Conservation (phyloP, 2,888 invertebrate species). For the Leucophenga maculata region DNA sequence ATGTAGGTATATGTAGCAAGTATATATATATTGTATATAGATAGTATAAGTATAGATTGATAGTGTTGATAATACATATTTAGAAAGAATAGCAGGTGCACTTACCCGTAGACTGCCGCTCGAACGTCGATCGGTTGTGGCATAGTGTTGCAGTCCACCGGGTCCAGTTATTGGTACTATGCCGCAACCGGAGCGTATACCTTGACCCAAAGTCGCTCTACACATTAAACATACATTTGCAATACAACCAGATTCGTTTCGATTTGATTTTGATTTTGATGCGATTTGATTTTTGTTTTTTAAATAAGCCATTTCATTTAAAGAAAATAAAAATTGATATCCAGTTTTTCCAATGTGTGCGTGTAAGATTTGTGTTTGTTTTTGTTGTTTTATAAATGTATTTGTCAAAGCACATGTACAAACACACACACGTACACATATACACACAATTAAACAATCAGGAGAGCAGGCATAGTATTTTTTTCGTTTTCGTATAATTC, state of each 20-base stretch:
- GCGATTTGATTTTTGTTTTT: slow-evolving; percentile 27
- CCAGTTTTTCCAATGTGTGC: slow-evolving; percentile 32
- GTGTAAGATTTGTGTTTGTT: slow-evolving; percentile 41
- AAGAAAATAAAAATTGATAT: not conserved
- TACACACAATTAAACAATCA: slow-evolving; percentile 38
- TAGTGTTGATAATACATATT: no score
- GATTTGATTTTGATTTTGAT: slow-evolving; percentile 26
- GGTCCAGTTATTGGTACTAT: slow-evolving; percentile 72
- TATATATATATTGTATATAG: not conserved
- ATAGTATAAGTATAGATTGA: not conserved
- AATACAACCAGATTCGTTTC: slow-evolving; percentile 53
- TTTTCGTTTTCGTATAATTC: slow-evolving; percentile 35
- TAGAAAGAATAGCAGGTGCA: slow-evolving; percentile 40
- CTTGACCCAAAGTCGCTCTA: slow-evolving; percentile 73
- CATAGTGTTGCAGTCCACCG: slow-evolving; percentile 72
- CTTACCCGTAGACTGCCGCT: slow-evolving; percentile 72
- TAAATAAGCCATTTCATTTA: slow-evolving; percentile 32
- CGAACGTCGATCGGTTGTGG: slow-evolving; percentile 72
- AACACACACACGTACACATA: slow-evolving; percentile 26
- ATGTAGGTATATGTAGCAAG: no score
- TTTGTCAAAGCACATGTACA: slow-evolving; percentile 34
- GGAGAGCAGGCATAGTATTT: slow-evolving; percentile 29
- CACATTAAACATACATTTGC: slow-evolving; percentile 60
- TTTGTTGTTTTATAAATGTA: slow-evolving; percentile 27
- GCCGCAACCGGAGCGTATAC: slow-evolving; percentile 72